Evolutionary conservation across 2,888 invertebrate genomes (phyloP).

Genomic region (Heteropelma amictum): DNA sequence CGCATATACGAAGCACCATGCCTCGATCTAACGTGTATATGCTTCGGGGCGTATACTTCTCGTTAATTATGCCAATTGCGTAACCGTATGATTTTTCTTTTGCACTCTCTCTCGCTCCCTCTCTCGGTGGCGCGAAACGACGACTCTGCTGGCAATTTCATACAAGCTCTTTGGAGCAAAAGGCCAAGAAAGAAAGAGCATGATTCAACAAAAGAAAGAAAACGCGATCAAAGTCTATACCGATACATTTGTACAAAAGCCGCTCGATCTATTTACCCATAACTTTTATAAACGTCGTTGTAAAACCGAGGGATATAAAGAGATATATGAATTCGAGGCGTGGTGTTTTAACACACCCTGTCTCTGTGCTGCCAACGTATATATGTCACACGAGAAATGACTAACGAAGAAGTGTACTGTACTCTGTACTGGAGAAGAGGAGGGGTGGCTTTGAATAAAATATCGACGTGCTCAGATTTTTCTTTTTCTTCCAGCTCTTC

Average conservation of each 20-base stretch:
- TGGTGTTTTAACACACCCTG: neutral
- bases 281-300: neutral
- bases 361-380: neutral
- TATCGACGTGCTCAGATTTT: neutral
- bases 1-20: slow-evolving; percentile 22
- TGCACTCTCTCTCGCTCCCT: neutral
- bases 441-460: neutral
- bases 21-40: slow-evolving; percentile 11
- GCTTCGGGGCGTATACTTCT: slow-evolving; percentile 60
- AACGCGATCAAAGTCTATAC: neutral
- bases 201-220: neutral
- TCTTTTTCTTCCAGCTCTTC: neutral
- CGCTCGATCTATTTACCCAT: slow-evolving; percentile 23
- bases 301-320: neutral
- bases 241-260: neutral
- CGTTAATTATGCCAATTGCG: slow-evolving; percentile 67
- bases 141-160: slow-evolving; percentile 25
- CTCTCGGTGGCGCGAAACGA: slow-evolving; percentile 5
- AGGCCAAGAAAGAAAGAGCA: slow-evolving; percentile 1
- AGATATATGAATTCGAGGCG: slow-evolving; percentile 3
- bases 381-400: neutral
- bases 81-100: slow-evolving; percentile 33
- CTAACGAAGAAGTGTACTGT: neutral
- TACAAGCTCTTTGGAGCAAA: neutral
- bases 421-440: neutral